A percentile compares a stretch with the other conserved stretches of the same genome.
These are phyloP conservation scores for Lytechinus variegatus DNA, from an alignment of 35 echinoderm and acorn worm species.

Conservation along the genomic window DNA sequence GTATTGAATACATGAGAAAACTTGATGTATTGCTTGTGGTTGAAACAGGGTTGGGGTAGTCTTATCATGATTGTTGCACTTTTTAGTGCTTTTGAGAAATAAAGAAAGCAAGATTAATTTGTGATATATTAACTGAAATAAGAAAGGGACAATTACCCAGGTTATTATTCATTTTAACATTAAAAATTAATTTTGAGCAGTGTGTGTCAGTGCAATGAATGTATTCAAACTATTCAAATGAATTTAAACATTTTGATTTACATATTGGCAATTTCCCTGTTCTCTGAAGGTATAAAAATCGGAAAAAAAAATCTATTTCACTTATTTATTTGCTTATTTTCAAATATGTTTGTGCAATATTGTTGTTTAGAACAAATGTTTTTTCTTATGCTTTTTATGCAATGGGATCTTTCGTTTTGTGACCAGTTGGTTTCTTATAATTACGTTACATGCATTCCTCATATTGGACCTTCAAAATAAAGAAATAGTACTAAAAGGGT, in stretches of 20 bases:
- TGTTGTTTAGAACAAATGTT: not conserved
- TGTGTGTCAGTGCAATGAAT: not conserved
- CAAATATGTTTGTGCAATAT: constrained; percentile 4
- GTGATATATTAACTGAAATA: not conserved
- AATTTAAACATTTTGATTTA: not conserved
- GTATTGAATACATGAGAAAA: not conserved
- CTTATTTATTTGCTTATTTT: not conserved
- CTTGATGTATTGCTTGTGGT: not conserved
- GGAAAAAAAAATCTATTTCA: not conserved
- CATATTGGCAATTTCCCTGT: not conserved
- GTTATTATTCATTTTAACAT: too few species aligned
- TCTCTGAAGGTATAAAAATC: not conserved
- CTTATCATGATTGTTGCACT: too few species aligned
- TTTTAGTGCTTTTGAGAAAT: too few species aligned
- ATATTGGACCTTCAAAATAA: not conserved
- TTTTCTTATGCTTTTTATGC: not conserved
- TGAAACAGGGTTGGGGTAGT: not conserved
- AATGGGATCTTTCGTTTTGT: not conserved
- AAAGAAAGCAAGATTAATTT: not conserved
- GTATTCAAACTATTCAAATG: not conserved
- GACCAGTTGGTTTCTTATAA: not conserved
- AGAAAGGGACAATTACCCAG: not conserved
- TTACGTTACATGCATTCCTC: not conserved
- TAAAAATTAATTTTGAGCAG: not conserved
- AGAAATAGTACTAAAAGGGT: not conserved